These are phyloP conservation scores for Colistium nudipinnis DNA, from an alignment of 2,113 vertebrate species.

Conservation along the genomic window DNA sequence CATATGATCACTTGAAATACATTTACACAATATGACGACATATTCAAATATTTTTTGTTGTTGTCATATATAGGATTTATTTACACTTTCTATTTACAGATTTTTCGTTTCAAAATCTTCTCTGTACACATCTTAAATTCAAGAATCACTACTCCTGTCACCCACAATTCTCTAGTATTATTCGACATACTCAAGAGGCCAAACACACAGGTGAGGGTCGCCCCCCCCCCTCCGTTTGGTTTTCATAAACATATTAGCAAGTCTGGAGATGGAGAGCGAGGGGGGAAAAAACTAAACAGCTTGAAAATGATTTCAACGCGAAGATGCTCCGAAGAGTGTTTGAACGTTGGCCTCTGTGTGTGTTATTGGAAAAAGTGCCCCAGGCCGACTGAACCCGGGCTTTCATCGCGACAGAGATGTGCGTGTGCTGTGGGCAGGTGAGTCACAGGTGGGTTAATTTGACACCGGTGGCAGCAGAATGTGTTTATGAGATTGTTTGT, in stretches of 20 bases:
- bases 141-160: slow-evolving; percentile 62
- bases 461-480: not conserved
- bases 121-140: slow-evolving; percentile 81
- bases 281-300: slow-evolving; percentile 4
- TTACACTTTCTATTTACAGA: slow-evolving; percentile 87
- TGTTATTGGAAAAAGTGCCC: slow-evolving; percentile 27
- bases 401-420: slow-evolving; percentile 61
- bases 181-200: slow-evolving; percentile 40
- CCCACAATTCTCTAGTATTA: slow-evolving; percentile 61
- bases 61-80: slow-evolving; percentile 85
- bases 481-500: slow-evolving; percentile 13
- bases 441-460: slow-evolving; percentile 6
- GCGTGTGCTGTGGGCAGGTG: not conserved
- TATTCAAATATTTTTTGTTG: slow-evolving; percentile 22
- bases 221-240: slow-evolving; percentile 29
- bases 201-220: slow-evolving; percentile 30
- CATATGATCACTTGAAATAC: not conserved
- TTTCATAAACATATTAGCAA: slow-evolving; percentile 44
- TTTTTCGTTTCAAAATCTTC: slow-evolving; percentile 78
- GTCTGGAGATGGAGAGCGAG: slow-evolving; percentile 20
- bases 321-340: slow-evolving; percentile 30
- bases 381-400: too few relatives aligned
- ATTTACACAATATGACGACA: not conserved
- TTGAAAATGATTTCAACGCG: slow-evolving; percentile 27
- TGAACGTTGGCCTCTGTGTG: slow-evolving; percentile 18